phyloP scores from a whole-genome alignment of 2,113 vertebrate species.

The Eira barbara region DNA sequence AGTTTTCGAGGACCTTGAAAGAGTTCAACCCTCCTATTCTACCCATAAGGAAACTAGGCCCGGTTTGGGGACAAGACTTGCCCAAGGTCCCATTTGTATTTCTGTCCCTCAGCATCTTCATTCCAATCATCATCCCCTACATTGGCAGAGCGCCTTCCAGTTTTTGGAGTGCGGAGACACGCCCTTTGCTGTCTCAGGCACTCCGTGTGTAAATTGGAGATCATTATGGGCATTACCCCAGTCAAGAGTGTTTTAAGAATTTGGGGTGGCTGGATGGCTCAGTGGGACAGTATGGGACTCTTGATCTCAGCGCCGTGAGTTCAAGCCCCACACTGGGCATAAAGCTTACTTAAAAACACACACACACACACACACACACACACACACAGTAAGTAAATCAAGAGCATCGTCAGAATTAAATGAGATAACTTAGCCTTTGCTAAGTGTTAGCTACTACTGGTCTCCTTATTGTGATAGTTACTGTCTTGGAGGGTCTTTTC shows the following conservation, averaged over 20 bases:
- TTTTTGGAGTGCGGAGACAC: neutral
- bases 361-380: too few relatives aligned
- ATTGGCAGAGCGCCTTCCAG: neutral
- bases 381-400: neutral
- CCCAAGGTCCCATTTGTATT: neutral
- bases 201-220: neutral
- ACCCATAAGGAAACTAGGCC: neutral
- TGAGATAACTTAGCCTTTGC: neutral
- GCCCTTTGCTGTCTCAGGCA: neutral
- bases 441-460: neutral
- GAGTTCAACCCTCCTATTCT: neutral
- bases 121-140: neutral
- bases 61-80: neutral
- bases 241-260: neutral
- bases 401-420: neutral
- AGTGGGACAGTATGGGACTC: neutral
- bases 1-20: slow-evolving; percentile 8
- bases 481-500: neutral
- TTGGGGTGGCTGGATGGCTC: neutral
- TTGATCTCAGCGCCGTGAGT: neutral
- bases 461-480: neutral
- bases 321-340: neutral
- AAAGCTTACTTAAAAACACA: neutral
- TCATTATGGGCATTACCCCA: neutral
- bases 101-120: neutral